Conservation (phyloP, 2,888 invertebrate genomes). For the Eupithecia subfuscata region DNA sequence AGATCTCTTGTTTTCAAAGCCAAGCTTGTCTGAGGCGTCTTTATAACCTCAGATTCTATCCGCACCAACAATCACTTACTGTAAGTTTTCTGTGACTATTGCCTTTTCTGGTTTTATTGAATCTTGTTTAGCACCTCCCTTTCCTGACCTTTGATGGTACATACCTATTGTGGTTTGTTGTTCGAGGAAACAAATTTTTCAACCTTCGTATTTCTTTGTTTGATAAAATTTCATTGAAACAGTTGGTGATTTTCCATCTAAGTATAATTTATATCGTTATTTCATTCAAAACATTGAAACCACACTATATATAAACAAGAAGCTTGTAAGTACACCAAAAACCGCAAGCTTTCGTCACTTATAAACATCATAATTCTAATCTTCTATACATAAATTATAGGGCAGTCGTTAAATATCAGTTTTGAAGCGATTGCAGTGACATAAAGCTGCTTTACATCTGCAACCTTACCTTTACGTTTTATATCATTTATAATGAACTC, state of each 20-base stretch:
- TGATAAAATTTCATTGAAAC: not conserved
- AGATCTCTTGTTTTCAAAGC: constrained; percentile 42
- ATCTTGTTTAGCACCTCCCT: constrained; percentile 50
- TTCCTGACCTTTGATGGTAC: constrained; percentile 24
- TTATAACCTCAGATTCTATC: constrained; percentile 75
- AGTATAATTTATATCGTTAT: constrained; percentile 2
- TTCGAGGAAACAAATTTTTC: not conserved
- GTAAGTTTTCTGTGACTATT: constrained; percentile 63
- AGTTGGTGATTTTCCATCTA: not conserved
- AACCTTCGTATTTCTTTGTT: not conserved
- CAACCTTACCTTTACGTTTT: constrained; percentile 50
- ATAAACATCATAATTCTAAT: constrained; percentile 73
- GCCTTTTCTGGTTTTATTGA: constrained; percentile 65
- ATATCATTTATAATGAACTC: constrained; percentile 46
- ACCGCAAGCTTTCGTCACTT: constrained; percentile 64
- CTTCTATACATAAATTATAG: constrained; percentile 74
- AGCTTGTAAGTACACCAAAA: constrained; percentile 53
- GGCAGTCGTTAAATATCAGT: constrained; percentile 78
- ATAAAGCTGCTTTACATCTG: constrained; percentile 67
- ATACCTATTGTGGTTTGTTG: not conserved
- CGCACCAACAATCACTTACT: constrained; percentile 62
- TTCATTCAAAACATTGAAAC: constrained; percentile 26
- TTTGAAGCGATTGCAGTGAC: constrained; percentile 73
- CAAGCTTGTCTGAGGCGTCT: constrained; percentile 71
- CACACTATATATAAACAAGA: constrained; percentile 46